These are phyloP conservation scores for Phoenicopterus ruber DNA, from an alignment of 2,113 vertebrate species.

Conservation along the genomic window DNA sequence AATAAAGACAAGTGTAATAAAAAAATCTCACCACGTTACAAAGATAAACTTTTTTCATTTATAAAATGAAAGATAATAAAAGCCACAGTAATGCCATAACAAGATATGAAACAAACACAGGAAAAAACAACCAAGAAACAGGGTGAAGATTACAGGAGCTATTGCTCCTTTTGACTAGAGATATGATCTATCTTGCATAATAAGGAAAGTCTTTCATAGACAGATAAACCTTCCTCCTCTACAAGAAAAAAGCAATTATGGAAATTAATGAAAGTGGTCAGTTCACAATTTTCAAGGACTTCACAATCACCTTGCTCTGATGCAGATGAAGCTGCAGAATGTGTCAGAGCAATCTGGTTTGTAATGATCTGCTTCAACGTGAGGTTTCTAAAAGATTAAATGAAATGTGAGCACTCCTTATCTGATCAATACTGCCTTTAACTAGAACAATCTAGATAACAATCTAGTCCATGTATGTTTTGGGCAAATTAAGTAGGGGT, in stretches of 20 bases:
- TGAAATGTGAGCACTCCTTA: background rate
- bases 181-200: background rate
- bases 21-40: background rate
- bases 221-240: background rate
- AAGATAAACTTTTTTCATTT: background rate
- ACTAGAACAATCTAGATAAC: background rate
- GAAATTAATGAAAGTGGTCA: constrained; percentile 8
- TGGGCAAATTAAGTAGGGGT: background rate
- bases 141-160: background rate
- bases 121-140: background rate
- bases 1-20: background rate
- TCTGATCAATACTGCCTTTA: background rate
- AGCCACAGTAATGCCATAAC: background rate
- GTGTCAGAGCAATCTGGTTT: background rate
- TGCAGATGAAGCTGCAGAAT: background rate
- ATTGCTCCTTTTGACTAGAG: background rate
- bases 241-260: background rate
- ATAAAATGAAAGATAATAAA: background rate
- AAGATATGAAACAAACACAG: background rate
- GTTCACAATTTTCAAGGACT: constrained; percentile 19
- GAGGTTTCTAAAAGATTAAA: background rate
- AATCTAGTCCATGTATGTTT: background rate
- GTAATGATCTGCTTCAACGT: background rate
- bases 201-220: background rate
- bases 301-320: background rate